Base-by-base conservation (phyloP, 1,140 invertebrate species). In the Spodoptera frugiperda region DNA sequence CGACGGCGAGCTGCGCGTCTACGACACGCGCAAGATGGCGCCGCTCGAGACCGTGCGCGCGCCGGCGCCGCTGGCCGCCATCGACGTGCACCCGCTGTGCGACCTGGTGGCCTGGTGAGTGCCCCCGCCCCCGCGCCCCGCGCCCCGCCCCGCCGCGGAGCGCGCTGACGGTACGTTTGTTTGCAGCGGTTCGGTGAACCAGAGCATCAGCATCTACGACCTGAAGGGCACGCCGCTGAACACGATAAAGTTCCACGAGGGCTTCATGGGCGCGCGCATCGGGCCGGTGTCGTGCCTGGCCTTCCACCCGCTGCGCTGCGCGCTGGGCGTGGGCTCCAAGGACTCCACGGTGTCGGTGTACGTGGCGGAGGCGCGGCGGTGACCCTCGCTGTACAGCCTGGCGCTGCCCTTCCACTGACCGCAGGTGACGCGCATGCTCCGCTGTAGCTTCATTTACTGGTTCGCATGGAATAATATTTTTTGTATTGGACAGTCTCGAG, bases 231-330 rank as follows among this genome's bases (percentile, higher is more conserved):
- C 94, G 4, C 89, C 94, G 30, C 95, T 97, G 77, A 97, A 96
- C 87, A 96, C 96, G 1, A 97, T 98, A 84, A 97, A 97, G 88
- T 97, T 97, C 85, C 97, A 98, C 87, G 98, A 99, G 87, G 98
- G 98, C 55, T 98, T 99, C 89, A 98, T 98, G 95, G 97, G 97
- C 44, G 96, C 98, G 79, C 95, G 97, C 81, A 97, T 98, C 76
- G 97, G 97, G 15, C 96, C 97, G 33, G 97, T 98, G 68, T 97
- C 96, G 79, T 98, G 97, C 89, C 91, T 99, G 78, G 96, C 96
- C 70, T 99, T 98, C 94, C 98, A 99, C 94, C 97, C 98, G 17
- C 95, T 97, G 85, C 96, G 89, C 53, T 91, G 88, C 82, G 95
- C 96, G 76, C 85, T 98, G 82, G 97, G 97, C 70, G 96, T 97